Percentiles rank a stretch among this genome's conserved stretches.
Conservation (phyloP, 1,140 invertebrate genomes). For the Mercenaria mercenaria region DNA sequence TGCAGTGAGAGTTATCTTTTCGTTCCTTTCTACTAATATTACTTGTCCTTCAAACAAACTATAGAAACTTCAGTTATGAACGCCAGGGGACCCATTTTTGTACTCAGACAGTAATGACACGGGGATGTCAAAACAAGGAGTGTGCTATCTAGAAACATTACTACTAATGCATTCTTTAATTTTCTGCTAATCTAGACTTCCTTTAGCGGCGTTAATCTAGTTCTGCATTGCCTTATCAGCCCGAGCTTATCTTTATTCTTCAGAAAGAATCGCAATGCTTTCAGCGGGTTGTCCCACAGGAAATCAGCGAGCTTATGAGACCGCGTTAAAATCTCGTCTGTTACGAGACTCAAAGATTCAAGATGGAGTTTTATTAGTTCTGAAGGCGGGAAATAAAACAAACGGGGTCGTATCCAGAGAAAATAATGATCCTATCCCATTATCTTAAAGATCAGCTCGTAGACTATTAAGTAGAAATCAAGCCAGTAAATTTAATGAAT, state of each 20-base stretch:
- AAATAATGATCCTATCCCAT: slow-evolving; percentile 52
- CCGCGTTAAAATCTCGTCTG: slow-evolving; percentile 57
- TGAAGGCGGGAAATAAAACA: slow-evolving; percentile 64
- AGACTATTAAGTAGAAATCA: slow-evolving; percentile 50
- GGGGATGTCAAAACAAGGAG: slow-evolving; percentile 47
- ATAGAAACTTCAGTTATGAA: slow-evolving; percentile 31
- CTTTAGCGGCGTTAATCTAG: slow-evolving; percentile 63
- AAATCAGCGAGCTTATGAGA: slow-evolving; percentile 67
- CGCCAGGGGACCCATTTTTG: slow-evolving; percentile 37
- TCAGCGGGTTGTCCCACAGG: slow-evolving; percentile 63
- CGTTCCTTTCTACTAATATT: not conserved
- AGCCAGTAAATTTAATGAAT: slow-evolving; percentile 44
- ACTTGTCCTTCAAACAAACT: slow-evolving; percentile 27
- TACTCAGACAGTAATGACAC: slow-evolving; percentile 54
- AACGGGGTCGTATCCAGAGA: slow-evolving; percentile 44
- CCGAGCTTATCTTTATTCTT: slow-evolving; percentile 67
- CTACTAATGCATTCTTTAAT: slow-evolving; percentile 68
- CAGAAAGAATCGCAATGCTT: slow-evolving; percentile 68
- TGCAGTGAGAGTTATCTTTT: not conserved
- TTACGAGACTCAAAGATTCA: slow-evolving; percentile 63
- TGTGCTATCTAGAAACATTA: slow-evolving; percentile 44
- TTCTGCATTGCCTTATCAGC: slow-evolving; percentile 54
- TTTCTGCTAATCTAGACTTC: slow-evolving; percentile 65
- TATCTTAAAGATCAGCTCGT: slow-evolving; percentile 51
- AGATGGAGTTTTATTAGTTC: slow-evolving; percentile 66